phyloP scores from a whole-genome alignment of 2,797 vertebrate genomes.

The Calcarius lapponicus region DNA sequence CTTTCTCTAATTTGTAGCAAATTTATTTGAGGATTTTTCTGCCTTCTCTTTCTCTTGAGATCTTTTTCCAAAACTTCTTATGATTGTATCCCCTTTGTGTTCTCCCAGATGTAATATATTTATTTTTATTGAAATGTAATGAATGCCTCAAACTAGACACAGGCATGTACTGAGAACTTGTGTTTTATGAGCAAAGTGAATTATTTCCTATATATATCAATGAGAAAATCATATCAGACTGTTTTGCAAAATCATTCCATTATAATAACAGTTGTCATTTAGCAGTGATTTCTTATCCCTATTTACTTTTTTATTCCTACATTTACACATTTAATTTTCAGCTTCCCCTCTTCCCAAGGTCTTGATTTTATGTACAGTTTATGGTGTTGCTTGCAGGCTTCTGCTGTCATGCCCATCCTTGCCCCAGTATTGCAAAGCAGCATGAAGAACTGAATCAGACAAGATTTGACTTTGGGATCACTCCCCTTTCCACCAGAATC shows the following conservation, averaged over 20 bases:
- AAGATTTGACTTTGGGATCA: neutral
- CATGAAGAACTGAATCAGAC: neutral
- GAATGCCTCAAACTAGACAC: neutral
- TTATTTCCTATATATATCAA: neutral
- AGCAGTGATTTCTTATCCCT: neutral
- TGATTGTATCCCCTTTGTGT: neutral
- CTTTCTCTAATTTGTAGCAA: neutral
- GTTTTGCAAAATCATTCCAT: neutral
- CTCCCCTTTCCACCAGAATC: neutral
- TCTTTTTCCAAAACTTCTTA: neutral
- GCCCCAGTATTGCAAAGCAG: neutral
- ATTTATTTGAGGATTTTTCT: neutral
- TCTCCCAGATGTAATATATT: neutral
- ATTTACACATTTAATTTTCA: neutral
- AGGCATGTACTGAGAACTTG: neutral
- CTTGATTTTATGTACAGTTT: neutral
- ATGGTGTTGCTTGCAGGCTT: neutral
- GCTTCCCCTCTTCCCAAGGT: fast-evolving
- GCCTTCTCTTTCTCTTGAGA: neutral
- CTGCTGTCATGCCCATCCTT: neutral
- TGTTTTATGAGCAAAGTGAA: neutral
- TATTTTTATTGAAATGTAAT: neutral
- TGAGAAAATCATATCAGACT: neutral
- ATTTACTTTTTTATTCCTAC: neutral
- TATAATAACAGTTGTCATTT: neutral